These are phyloP conservation scores for Enteromius argenteus DNA, from an alignment of 2,797 vertebrate genomes.

Conservation along the genomic window DNA sequence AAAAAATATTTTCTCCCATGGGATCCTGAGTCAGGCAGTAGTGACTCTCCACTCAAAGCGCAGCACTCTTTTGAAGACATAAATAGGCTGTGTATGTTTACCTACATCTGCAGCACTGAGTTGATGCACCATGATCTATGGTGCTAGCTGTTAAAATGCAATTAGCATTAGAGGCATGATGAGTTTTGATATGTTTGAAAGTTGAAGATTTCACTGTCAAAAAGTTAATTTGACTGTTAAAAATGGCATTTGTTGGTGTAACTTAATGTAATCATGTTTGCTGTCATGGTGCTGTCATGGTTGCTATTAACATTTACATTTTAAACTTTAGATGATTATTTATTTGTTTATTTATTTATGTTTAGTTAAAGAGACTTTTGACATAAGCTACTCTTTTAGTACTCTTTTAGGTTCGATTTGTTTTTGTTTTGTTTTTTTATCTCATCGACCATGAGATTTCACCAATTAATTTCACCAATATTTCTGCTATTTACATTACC, in stretches of 20 bases:
- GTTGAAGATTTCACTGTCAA: neutral
- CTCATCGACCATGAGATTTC: rapidly evolving
- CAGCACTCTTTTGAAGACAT: constrained; percentile 38
- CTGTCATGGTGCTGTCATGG: too few relatives aligned
- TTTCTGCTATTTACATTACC: neutral
- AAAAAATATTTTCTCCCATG: constrained; percentile 47
- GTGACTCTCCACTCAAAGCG: constrained; percentile 41
- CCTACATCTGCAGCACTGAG: constrained; percentile 32
- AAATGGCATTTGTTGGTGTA: neutral
- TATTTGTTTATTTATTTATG: neutral
- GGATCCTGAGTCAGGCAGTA: constrained; percentile 55
- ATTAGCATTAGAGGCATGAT: neutral
- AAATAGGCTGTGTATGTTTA: constrained; percentile 25
- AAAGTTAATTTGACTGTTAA: neutral
- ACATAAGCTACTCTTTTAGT: neutral
- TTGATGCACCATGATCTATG: neutral
- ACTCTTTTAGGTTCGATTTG: too few relatives aligned
- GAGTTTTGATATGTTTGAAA: neutral
- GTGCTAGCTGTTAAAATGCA: neutral
- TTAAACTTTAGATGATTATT: neutral
- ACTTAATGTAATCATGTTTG: neutral
- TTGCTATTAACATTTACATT: neutral
- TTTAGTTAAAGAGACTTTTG: neutral
- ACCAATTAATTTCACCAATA: too few relatives aligned
- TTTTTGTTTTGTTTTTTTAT: too few relatives aligned